phyloP scores from a whole-genome alignment of 2,888 invertebrate genomes.

The Andrena hattorfiana region DNA sequence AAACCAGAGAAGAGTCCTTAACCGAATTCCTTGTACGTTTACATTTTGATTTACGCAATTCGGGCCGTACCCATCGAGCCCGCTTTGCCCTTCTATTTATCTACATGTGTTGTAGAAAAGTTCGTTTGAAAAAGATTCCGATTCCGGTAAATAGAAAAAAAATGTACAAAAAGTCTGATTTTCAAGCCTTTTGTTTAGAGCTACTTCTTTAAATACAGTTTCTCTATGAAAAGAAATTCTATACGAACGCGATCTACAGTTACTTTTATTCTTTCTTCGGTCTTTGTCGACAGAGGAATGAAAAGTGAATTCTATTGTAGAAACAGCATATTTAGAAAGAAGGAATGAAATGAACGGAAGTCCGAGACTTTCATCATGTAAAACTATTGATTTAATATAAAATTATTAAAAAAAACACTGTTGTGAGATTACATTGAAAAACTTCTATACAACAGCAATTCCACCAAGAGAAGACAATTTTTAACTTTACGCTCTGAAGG shows the following conservation, averaged over 20 bases:
- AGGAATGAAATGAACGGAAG: neutral
- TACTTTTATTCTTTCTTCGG: constrained; percentile 8
- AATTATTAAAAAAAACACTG: constrained; percentile 19
- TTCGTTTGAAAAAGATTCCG: constrained; percentile 15
- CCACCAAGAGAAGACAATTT: neutral
- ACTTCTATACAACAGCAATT: too few relatives aligned
- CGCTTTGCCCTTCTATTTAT: constrained; percentile 28
- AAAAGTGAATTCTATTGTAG: neutral
- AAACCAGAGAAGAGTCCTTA: constrained; percentile 64
- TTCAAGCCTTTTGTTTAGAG: constrained; percentile 22
- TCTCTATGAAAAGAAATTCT: constrained; percentile 12
- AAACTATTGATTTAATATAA: constrained; percentile 13
- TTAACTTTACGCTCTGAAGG: neutral
- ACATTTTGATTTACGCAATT: constrained; percentile 39
- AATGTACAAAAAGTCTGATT: constrained; percentile 23
- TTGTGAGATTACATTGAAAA: neutral
- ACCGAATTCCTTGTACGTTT: constrained; percentile 62
- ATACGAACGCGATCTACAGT: constrained; percentile 10
- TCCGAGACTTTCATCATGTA: neutral
- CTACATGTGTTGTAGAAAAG: constrained; percentile 12
- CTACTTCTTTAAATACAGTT: neutral
- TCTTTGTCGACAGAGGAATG: neutral
- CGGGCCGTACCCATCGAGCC: constrained; percentile 11
- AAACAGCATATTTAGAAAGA: neutral
- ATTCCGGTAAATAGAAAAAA: constrained; percentile 14